Percentiles rank a stretch among this genome's conserved stretches.
Evolutionary conservation across 2,797 vertebrate species (phyloP).

Genomic region (Pseudocheirus occidentalis): DNA sequence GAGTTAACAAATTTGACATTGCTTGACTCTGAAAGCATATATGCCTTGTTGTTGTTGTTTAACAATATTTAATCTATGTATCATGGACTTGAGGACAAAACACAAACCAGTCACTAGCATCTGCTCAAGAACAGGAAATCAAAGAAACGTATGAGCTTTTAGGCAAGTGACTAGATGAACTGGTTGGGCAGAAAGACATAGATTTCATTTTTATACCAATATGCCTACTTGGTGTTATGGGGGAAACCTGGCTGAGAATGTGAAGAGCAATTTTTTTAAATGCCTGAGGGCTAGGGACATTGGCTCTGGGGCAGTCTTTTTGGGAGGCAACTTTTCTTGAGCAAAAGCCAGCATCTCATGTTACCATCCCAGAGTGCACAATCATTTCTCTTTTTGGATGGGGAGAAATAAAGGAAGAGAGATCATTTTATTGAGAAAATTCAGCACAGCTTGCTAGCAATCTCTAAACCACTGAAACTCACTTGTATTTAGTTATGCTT

Average conservation of each 20-base stretch:
- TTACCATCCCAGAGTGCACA: slow-evolving; percentile 87
- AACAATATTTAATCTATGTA: slow-evolving; percentile 87
- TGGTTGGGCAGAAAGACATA: slow-evolving; percentile 94
- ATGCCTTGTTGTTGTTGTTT: slow-evolving; percentile 88
- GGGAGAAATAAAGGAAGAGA: slow-evolving; percentile 69
- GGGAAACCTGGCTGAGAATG: slow-evolving; percentile 92
- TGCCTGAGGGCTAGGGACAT: slow-evolving; percentile 75
- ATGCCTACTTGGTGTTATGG: slow-evolving; percentile 99
- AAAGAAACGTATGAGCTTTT: slow-evolving; percentile 96
- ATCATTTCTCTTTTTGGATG: slow-evolving; percentile 81
- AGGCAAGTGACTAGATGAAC: slow-evolving; percentile 97
- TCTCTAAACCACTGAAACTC: slow-evolving; percentile 75
- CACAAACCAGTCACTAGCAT: slow-evolving; percentile 95
- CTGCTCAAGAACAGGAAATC: slow-evolving; percentile 97
- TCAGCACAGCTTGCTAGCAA: slow-evolving; percentile 80
- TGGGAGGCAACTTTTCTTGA: slow-evolving; percentile 89
- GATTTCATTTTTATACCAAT: slow-evolving; percentile 98
- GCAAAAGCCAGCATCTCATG: slow-evolving; percentile 89
- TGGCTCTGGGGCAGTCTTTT: slow-evolving; percentile 77
- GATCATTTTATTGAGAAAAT: slow-evolving; percentile 75
- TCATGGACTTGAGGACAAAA: slow-evolving; percentile 98
- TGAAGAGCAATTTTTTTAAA: slow-evolving; percentile 44
- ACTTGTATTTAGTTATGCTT: slow-evolving; percentile 78
- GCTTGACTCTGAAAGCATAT: slow-evolving; percentile 95
- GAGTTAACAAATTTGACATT: slow-evolving; percentile 94